phyloP scores from a whole-genome alignment of 1,140 invertebrate genomes.

The Oncopeltus fasciatus region DNA sequence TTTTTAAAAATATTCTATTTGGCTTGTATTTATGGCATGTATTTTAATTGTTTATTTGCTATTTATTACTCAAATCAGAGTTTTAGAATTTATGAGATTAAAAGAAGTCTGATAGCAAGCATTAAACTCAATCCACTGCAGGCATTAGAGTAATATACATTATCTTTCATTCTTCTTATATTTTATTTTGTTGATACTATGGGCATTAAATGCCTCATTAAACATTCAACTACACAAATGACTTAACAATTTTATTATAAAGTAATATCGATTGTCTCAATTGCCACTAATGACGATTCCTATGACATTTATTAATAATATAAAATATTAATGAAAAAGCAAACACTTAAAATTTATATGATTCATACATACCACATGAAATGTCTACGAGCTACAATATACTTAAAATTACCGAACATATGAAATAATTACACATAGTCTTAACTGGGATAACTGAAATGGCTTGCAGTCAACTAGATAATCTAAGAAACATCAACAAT shows the following conservation, averaged over 20 bases:
- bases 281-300: background rate
- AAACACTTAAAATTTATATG: background rate
- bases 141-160: background rate
- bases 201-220: background rate
- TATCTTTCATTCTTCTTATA: background rate
- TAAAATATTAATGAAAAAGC: background rate
- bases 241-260: background rate
- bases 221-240: background rate
- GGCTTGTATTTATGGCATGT: no score
- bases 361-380: background rate
- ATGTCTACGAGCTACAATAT: background rate
- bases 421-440: background rate
- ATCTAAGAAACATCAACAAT: background rate
- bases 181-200: background rate
- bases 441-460: no score
- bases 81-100: no score
- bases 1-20: no score
- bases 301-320: background rate
- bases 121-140: background rate
- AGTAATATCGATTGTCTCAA: constrained; percentile 3
- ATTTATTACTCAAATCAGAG: no score
- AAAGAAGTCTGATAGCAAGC: no score
- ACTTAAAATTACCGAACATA: background rate
- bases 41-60: no score
- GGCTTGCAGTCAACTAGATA: no score